phyloP scores from a whole-genome alignment of 1,140 invertebrate genomes.

The Bombus picipes region DNA sequence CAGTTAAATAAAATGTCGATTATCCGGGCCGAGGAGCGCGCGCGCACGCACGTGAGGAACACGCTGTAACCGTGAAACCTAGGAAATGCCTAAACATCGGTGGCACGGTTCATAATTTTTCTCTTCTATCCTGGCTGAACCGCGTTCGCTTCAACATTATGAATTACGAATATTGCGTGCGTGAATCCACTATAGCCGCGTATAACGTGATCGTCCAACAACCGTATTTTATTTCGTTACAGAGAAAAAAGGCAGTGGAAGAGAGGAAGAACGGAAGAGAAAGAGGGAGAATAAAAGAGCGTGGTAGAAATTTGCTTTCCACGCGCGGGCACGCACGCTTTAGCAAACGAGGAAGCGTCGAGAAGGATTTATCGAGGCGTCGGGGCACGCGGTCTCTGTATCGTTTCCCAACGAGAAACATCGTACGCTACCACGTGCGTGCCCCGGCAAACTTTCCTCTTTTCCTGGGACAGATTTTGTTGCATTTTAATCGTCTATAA shows the following conservation, averaged over 20 bases:
- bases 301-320: conserved; percentile 54
- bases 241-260: not conserved
- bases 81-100: not conserved
- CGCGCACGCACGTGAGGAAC: not conserved
- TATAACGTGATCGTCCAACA: conserved; percentile 28
- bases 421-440: too few relatives aligned
- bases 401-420: conserved; percentile 21
- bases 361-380: conserved; percentile 27
- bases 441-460: too few relatives aligned
- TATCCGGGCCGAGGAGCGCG: not conserved
- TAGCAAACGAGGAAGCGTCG: not conserved
- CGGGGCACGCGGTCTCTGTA: too few relatives aligned
- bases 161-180: conserved; percentile 51
- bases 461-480: too few relatives aligned
- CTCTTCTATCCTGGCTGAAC: not conserved
- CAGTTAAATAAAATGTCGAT: conserved; percentile 33
- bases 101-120: not conserved
- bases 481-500: too few relatives aligned
- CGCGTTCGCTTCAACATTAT: not conserved
- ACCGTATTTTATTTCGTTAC: conserved; percentile 50
- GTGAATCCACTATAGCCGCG: not conserved
- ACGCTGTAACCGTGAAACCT: conserved; percentile 4
- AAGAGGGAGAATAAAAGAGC: too few relatives aligned
- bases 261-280: too few relatives aligned
- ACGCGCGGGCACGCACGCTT: conserved; percentile 25